phyloP scores from a whole-genome alignment of 2,113 vertebrate genomes.

The Mirounga angustirostris region DNA sequence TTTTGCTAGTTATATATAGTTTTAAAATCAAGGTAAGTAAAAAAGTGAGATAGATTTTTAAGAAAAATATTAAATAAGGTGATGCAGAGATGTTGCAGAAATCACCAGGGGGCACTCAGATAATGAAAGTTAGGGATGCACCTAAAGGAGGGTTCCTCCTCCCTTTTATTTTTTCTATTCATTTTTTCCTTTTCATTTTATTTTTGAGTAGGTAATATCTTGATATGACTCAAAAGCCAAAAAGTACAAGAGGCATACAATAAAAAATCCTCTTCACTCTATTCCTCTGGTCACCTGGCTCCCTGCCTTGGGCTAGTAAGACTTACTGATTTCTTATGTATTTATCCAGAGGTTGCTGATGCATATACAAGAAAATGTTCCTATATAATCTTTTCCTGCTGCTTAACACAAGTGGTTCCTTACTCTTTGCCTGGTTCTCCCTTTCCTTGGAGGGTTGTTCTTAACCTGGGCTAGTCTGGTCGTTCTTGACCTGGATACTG shows the following conservation, averaged over 20 bases:
- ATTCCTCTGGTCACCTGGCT: neutral
- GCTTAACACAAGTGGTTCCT: neutral
- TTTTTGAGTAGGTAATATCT: neutral
- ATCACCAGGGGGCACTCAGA: neutral
- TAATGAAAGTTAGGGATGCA: neutral
- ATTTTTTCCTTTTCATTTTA: neutral
- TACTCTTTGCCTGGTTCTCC: neutral
- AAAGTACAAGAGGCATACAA: neutral
- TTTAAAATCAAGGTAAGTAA: neutral
- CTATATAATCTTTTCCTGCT: neutral
- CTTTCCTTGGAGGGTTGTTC: neutral
- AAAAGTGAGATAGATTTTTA: neutral
- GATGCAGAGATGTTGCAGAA: neutral
- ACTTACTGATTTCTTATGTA: neutral
- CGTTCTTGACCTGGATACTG: neutral
- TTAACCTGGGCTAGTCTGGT: neutral
- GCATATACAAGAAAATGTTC: too few species aligned
- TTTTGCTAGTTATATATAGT: neutral
- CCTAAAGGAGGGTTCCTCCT: neutral
- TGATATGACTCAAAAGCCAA: neutral
- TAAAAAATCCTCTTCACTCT: neutral
- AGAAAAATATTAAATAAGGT: neutral
- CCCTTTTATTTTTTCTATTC: neutral
- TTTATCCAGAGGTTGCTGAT: neutral
- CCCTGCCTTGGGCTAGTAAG: neutral